A percentile compares a stretch with the other conserved stretches of the same genome.
Conservation (phyloP, 2,888 invertebrate species). For the Lepetodrilus schrolli region DNA sequence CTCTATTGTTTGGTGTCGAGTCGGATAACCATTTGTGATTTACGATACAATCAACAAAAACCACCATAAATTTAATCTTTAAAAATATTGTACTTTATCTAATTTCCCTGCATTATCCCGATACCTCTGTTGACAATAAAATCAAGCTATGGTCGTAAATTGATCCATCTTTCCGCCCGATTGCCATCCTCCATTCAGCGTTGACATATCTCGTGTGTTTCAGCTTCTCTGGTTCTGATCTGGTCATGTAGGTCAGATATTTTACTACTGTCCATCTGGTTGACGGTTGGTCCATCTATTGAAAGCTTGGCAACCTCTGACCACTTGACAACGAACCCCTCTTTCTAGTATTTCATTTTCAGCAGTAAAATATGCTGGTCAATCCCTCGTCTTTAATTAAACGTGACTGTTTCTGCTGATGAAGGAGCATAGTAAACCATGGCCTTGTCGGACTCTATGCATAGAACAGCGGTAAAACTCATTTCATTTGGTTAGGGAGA, state of each 20-base stretch:
- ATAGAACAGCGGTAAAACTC: too few relatives aligned
- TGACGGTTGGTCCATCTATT: not conserved
- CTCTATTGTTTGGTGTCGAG: not conserved
- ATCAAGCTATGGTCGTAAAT: conserved; percentile 16
- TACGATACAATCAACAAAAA: conserved; percentile 15
- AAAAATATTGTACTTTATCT: conserved; percentile 27
- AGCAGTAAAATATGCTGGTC: not conserved
- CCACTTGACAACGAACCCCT: conserved; percentile 3
- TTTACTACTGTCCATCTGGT: conserved; percentile 25
- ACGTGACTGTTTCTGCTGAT: not conserved
- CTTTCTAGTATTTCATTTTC: conserved; percentile 16
- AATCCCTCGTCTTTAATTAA: conserved; percentile 15
- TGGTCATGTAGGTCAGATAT: conserved; percentile 1
- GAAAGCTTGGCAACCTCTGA: not conserved
- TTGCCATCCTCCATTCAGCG: conserved; percentile 1
- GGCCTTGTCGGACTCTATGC: too few relatives aligned
- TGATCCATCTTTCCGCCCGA: conserved; percentile 27
- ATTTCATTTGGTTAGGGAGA: too few relatives aligned
- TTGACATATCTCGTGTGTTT: not conserved
- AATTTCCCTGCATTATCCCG: conserved; percentile 18
- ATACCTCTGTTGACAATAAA: conserved; percentile 25
- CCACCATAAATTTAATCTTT: conserved; percentile 19
- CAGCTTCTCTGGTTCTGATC: not conserved
- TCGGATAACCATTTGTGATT: conserved; percentile 9
- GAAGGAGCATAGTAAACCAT: not conserved